Evolutionary conservation across 2,888 invertebrate genomes (phyloP), one percentile per base, ranked within the genome.

Genomic region (Clanis bilineata): DNA sequence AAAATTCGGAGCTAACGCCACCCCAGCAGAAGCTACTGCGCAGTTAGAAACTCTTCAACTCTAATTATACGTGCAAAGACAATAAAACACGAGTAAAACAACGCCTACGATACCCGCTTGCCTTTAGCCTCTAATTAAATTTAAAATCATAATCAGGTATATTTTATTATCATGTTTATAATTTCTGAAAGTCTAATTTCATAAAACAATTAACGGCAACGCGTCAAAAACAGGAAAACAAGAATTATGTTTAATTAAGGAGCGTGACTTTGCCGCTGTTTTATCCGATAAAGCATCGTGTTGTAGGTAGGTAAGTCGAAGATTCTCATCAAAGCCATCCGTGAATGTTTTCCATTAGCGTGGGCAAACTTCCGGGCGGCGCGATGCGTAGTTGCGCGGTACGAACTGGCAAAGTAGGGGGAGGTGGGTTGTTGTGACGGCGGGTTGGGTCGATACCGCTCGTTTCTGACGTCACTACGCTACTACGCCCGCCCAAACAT

Each of bases 401-500:
- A 61, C 65, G 66, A 59, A 58, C 23, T 54, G 36, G 39, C 51
- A 44, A 38, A 25, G 61, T 38, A 38, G 63, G 65, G 66, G 57
- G 58, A 58, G 60, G 63, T 71, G 83, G 86, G 79, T 83, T 89
- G 88, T 90, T 90, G 76, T 91, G 89, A 89, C 89, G 90, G 90
- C 84, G 75, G 71, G 68, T 69, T 71, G 80, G 88, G 85, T 90
- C 89, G 89, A 89, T 88, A 89, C 73, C 76, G 83, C 81, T 79
- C 81, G 86, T 76, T 84, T 64, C 76, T 90, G 90, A 92, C 92
- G 91, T 90, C 92, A 91, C 84, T 90, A 92, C 90, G 87, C 86
- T 90, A 90, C 90, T 91, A 90, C 88, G 83, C 87, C 88, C 88
- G 86, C 84, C 88, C 88, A 90, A 90, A 90, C 90, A 89, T 79